Evolutionary conservation across 2,113 vertebrate genomes (phyloP).

Genomic region (Phoenicopterus ruber): DNA sequence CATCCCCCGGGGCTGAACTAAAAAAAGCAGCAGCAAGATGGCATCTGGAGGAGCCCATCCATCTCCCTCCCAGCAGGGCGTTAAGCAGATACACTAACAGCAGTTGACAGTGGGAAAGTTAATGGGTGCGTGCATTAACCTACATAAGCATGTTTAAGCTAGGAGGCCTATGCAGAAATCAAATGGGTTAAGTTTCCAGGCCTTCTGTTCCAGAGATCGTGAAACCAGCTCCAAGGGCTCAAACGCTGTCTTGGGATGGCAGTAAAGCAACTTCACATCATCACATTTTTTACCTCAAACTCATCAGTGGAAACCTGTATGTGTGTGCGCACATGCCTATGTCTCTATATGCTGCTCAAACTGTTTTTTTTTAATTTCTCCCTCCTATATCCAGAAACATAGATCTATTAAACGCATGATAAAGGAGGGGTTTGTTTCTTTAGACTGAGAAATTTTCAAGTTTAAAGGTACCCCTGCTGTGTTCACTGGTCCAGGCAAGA

Average conservation of each 20-base stretch:
- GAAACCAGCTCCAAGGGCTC: background rate
- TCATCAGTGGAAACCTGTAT: background rate
- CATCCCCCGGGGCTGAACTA: background rate
- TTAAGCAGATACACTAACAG: constrained; percentile 25
- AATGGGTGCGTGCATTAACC: constrained; percentile 1
- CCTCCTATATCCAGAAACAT: background rate
- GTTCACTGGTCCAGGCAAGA: background rate
- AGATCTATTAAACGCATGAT: background rate
- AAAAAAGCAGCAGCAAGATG: background rate
- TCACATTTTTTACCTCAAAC: background rate
- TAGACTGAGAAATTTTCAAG: background rate
- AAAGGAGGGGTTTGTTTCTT: background rate
- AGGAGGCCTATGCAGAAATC: background rate
- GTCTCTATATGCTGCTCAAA: background rate
- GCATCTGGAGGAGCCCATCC: constrained; percentile 31
- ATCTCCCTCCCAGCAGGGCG: background rate
- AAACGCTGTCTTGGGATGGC: background rate
- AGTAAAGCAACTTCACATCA: background rate
- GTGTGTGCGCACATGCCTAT: background rate
- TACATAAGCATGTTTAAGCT: background rate
- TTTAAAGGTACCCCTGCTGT: background rate
- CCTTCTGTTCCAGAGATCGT: background rate
- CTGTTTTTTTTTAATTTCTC: background rate
- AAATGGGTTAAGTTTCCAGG: background rate
- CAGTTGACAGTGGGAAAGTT: constrained; percentile 22